phyloP scores from a whole-genome alignment of 2,888 invertebrate species.

The Nycteola revayana region DNA sequence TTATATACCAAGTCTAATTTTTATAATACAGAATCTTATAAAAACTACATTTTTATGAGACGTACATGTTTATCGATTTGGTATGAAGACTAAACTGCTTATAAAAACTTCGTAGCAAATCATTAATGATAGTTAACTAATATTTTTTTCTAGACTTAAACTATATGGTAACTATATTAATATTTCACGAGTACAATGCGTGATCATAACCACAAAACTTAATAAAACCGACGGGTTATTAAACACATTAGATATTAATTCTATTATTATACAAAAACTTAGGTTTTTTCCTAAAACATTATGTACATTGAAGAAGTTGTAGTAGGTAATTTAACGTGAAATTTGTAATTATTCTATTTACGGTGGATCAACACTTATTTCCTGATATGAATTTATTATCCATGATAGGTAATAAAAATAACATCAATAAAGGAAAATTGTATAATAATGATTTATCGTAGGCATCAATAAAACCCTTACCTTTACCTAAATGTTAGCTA shows the following conservation, averaged over 20 bases:
- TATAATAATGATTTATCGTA: too few species aligned
- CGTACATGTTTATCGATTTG: conserved; percentile 39
- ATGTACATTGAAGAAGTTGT: background rate
- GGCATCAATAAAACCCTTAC: too few species aligned
- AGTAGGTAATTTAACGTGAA: background rate
- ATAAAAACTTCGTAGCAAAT: conserved; percentile 28
- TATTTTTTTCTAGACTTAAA: conserved; percentile 21
- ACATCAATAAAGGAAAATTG: too few species aligned
- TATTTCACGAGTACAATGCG: conserved; percentile 29
- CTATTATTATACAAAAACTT: too few species aligned
- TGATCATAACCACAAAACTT: conserved; percentile 23
- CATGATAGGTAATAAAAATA: too few species aligned
- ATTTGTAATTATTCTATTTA: background rate
- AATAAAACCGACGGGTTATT: conserved; percentile 24
- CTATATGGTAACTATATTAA: conserved; percentile 25
- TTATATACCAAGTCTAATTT: conserved; percentile 53
- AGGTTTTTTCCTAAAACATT: conserved; percentile 2
- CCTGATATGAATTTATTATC: too few species aligned
- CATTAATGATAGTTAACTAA: conserved; percentile 20
- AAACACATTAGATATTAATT: conserved; percentile 7
- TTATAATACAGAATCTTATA: conserved; percentile 34
- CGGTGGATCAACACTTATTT: too few species aligned
- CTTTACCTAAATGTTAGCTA: too few species aligned
- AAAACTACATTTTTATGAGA: conserved; percentile 36
- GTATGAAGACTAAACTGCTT: conserved; percentile 27